These are phyloP conservation scores for Chironomus riparius DNA, from an alignment of 2,888 invertebrate species.

Conservation along the genomic window DNA sequence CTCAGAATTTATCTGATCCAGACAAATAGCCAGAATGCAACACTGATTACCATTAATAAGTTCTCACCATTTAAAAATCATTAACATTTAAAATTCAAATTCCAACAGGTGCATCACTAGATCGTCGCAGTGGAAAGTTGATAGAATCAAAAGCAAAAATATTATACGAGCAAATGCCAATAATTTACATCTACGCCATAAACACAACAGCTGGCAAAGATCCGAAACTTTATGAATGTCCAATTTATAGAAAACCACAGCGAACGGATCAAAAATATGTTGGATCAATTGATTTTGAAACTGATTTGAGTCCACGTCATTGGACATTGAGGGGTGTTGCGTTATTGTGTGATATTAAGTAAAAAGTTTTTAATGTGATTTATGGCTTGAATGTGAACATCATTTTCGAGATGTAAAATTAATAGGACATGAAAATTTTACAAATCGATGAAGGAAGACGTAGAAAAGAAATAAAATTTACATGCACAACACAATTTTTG, in stretches of 20 bases:
- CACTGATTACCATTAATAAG: too few relatives aligned
- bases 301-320: conserved; percentile 83
- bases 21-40: too few relatives aligned
- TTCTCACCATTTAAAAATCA: too few relatives aligned
- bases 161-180: conserved; percentile 91
- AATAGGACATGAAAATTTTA: too few relatives aligned
- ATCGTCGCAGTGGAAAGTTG: conserved; percentile 76
- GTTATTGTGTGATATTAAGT: conserved; percentile 91
- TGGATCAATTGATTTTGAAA: conserved; percentile 89
- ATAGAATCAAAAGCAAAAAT: conserved; percentile 90
- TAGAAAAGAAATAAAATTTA: too few relatives aligned
- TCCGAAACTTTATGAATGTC: conserved; percentile 87
- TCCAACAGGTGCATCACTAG: conserved; percentile 64
- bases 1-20: too few relatives aligned
- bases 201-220: conserved; percentile 89
- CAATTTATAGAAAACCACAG: conserved; percentile 91
- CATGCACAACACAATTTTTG: too few relatives aligned
- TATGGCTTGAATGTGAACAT: too few relatives aligned
- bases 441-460: too few relatives aligned
- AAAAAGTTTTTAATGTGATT: conserved; percentile 34
- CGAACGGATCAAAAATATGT: conserved; percentile 93
- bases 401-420: background rate
- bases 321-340: conserved; percentile 96
- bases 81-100: too few relatives aligned
- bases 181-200: conserved; percentile 91